Evolutionary conservation across 2,113 vertebrate species (phyloP), one percentile per base, ranked within the genome.

Genomic region (Hepsetus odoe): DNA sequence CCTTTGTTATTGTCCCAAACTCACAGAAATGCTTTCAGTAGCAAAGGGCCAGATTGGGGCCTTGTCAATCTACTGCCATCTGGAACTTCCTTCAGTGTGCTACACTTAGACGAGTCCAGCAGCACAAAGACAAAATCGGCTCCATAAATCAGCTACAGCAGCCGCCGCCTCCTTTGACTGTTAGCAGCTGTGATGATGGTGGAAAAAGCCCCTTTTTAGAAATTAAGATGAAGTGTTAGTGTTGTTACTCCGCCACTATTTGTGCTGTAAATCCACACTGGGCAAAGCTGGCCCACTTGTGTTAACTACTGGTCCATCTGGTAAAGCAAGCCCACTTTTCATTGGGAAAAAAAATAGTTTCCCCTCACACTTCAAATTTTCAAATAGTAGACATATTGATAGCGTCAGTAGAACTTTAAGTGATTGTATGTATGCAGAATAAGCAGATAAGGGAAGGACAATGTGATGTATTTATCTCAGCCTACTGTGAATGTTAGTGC

Each of bases 1-100:
- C 84, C 82, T 85, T 84, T 84, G 88, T 90, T 86, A 88, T 83
- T 85, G 82, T 83, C 87, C 86, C 86, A 83, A 86, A 82, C 80
- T 85, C 86, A 80, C 72, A 81, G 83, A 71, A 88, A 85, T 88
- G 86, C 87, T 84, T 80, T 78, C 72, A 84, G 85, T 87, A 85
- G 82, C 82, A 83, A 82, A 86, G 82, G 86, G 87, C 88, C 89
- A 90, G 87, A 85, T 51, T 85, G 83, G 85, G 88, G 84, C 72
- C 83, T 86, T 82, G 85, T 89, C 90, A 91, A 91, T 91, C 89
- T 89, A 85, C 59, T 77, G 85, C 90, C 91, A 91, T 89, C 88
- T 92, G 88, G 85, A 89, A 82, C 83, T 76, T 87, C 88, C 86
- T 89, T 79, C 82, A 88, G 88, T 86, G 83, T 86, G 88, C 89